phyloP scores from a whole-genome alignment of 2,888 invertebrate species.

The Hyles lineata region DNA sequence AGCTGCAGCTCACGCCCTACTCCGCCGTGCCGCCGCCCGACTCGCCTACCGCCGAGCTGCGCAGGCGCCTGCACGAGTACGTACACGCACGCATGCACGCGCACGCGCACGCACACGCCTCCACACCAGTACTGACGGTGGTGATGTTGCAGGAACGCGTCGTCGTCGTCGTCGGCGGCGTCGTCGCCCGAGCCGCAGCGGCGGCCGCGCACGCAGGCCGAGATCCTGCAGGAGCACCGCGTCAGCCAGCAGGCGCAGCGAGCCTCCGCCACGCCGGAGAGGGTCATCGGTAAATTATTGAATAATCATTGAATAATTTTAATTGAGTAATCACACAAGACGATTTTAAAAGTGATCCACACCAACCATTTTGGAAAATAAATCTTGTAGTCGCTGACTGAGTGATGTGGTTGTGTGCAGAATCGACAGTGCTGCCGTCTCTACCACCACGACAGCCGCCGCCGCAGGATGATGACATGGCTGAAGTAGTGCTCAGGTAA shows the following conservation, averaged over 20 bases:
- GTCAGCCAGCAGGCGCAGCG: constrained; percentile 48
- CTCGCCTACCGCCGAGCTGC: constrained; percentile 68
- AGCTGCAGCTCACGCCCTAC: constrained; percentile 94
- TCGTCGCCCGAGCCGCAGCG: constrained; percentile 69
- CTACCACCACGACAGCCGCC: constrained; percentile 71
- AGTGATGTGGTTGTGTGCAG: constrained; percentile 44
- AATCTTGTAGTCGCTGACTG: not conserved
- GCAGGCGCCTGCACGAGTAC: constrained; percentile 68
- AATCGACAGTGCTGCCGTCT: constrained; percentile 74
- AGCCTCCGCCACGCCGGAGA: constrained; percentile 50
- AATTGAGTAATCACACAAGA: too few relatives aligned
- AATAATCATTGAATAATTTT: too few relatives aligned
- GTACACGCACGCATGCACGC: constrained; percentile 38
- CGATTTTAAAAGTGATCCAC: too few relatives aligned
- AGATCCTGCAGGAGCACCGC: constrained; percentile 75
- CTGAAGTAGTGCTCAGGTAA: constrained; percentile 70
- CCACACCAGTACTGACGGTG: constrained; percentile 43
- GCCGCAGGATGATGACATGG: constrained; percentile 60
- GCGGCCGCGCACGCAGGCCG: constrained; percentile 70
- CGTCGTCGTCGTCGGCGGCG: constrained; percentile 72
- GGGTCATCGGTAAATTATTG: constrained; percentile 56
- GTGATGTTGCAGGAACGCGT: constrained; percentile 64
- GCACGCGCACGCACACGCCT: constrained; percentile 64
- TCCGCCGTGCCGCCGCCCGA: constrained; percentile 85
- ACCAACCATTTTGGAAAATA: too few relatives aligned